Percentiles rank a stretch among this genome's conserved stretches.
Evolutionary conservation across 2,113 vertebrate genomes (phyloP).

Genomic region (Alexandromys fortis): DNA sequence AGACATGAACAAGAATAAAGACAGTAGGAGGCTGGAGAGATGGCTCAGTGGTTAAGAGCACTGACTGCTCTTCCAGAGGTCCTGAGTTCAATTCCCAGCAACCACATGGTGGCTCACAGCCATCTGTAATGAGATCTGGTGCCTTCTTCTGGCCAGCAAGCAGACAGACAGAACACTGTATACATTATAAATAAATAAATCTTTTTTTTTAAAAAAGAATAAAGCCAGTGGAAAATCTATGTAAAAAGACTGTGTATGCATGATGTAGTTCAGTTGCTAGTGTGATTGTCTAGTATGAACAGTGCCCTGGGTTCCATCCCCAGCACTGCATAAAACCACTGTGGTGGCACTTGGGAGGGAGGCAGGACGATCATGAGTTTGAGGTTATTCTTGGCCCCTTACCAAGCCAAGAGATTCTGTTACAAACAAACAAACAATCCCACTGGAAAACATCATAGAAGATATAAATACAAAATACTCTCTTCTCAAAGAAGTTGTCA

Average conservation of each 20-base stretch:
- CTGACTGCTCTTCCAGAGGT: too few species aligned
- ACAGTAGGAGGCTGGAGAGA: not conserved
- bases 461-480: not conserved
- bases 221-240: not conserved
- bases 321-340: not conserved
- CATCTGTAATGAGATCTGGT: too few species aligned
- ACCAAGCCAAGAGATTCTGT: not conserved
- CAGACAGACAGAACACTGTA: too few species aligned
- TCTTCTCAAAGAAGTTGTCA: not conserved
- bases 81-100: too few species aligned
- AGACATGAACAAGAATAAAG: not conserved
- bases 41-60: too few species aligned
- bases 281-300: not conserved
- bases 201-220: not conserved
- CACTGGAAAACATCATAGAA: not conserved
- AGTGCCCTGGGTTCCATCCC: not conserved
- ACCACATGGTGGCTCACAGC: too few species aligned
- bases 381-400: not conserved
- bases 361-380: not conserved
- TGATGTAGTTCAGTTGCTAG: not conserved
- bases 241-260: not conserved
- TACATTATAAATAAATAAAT: too few species aligned
- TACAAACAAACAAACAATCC: not conserved
- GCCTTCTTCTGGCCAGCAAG: too few species aligned
- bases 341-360: not conserved